Conservation (phyloP, 2,888 invertebrate genomes). For the Epistrophella euchroma region DNA sequence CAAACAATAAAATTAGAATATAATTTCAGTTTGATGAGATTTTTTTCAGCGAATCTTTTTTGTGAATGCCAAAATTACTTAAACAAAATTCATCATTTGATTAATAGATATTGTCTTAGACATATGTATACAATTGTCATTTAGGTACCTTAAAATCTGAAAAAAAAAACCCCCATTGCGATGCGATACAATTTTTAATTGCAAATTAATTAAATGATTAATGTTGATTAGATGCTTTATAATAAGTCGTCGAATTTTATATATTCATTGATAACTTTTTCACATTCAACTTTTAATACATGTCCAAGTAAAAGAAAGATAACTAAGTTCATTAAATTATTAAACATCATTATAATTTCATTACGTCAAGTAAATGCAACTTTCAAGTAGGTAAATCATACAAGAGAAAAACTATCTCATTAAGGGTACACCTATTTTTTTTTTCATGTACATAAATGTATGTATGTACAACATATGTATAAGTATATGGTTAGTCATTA, state of each 20-base stretch:
- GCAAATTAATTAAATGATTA: background rate
- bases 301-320: background rate
- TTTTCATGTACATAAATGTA: too few species aligned
- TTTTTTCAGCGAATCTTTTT: conserved; percentile 1
- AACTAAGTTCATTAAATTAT: background rate
- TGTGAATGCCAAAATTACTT: background rate
- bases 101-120: conserved; percentile 1
- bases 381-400: background rate
- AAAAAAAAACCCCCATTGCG: background rate
- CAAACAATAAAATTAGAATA: conserved; percentile 2
- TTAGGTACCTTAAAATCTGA: background rate
- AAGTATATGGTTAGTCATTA: conserved; percentile 1
- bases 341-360: background rate
- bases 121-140: background rate
- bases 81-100: conserved; percentile 5
- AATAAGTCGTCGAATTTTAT: too few species aligned
- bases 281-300: too few species aligned
- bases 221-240: too few species aligned
- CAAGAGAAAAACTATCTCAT: background rate
- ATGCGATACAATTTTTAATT: background rate
- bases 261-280: too few species aligned
- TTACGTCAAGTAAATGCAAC: background rate
- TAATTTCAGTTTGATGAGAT: conserved; percentile 10
- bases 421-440: background rate
- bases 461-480: too few species aligned